Percentiles rank a stretch among this genome's conserved stretches.
Evolutionary conservation across 2,113 vertebrate species (phyloP).

Genomic region (Alethe castanea): DNA sequence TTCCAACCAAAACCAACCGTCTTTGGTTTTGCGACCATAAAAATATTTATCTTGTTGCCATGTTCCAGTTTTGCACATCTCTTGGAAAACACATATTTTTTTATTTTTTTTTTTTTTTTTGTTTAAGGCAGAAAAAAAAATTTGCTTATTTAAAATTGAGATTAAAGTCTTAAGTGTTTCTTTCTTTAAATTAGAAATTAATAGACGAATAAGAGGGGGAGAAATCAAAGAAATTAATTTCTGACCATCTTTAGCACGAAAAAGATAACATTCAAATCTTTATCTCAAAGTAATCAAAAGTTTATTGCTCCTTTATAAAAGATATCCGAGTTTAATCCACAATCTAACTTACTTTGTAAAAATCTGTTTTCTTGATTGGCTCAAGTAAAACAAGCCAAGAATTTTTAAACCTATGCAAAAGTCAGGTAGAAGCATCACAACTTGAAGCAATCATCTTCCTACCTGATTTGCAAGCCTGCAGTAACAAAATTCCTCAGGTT

Average conservation of each 20-base stretch:
- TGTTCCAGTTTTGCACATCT: too few relatives aligned
- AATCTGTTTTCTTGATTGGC: background rate
- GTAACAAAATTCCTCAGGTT: background rate
- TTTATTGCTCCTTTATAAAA: background rate
- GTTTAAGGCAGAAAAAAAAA: background rate
- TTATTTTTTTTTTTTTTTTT: background rate
- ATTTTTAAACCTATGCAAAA: background rate
- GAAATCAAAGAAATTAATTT: background rate
- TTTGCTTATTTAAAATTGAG: background rate
- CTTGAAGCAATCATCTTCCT: background rate
- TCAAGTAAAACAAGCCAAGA: background rate
- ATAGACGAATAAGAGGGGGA: accelerated
- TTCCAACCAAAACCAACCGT: background rate
- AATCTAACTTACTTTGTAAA: background rate
- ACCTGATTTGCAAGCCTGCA: background rate
- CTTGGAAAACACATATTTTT: background rate
- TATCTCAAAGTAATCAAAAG: background rate
- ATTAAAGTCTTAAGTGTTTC: background rate
- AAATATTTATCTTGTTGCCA: background rate
- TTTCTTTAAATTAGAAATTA: background rate
- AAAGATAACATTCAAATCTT: background rate
- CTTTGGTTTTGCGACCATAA: background rate
- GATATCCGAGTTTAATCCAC: background rate
- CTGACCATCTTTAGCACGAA: background rate
- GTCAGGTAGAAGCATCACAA: background rate